Evolutionary conservation across 35 echinoderm and acorn worm genomes (phyloP).

Genomic region (Amphiura filiformis): DNA sequence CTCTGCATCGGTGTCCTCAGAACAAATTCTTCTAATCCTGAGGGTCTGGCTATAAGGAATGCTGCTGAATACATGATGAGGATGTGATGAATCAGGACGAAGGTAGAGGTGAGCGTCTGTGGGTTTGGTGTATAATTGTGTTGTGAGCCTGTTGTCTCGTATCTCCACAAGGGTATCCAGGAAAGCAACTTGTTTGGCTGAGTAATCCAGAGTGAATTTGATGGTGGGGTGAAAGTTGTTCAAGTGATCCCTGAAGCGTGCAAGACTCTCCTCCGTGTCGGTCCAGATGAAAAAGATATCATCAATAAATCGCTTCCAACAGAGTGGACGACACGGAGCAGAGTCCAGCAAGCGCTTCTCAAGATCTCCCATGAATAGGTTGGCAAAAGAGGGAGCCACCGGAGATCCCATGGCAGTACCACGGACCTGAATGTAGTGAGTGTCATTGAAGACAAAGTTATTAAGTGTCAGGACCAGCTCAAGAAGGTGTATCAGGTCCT

Average conservation of each 20-base stretch:
- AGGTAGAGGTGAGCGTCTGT: neutral
- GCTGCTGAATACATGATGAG: neutral
- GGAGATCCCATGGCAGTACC: slow-evolving; percentile 38
- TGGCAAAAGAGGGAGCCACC: slow-evolving; percentile 32
- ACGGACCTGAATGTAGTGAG: neutral
- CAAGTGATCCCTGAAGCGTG: slow-evolving; percentile 8
- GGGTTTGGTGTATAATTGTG: slow-evolving; percentile 24
- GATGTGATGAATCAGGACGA: neutral
- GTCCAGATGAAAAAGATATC: slow-evolving; percentile 47
- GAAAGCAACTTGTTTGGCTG: slow-evolving; percentile 2
- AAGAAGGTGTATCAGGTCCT: neutral
- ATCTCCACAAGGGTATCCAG: slow-evolving; percentile 13
- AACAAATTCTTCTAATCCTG: too few relatives aligned
- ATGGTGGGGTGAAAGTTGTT: slow-evolving; percentile 24
- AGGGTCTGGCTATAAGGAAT: too few relatives aligned
- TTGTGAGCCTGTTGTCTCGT: neutral
- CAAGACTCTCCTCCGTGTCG: neutral
- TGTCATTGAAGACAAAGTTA: slow-evolving; percentile 33
- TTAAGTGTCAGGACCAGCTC: neutral
- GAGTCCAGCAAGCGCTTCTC: neutral
- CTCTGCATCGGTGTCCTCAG: too few relatives aligned
- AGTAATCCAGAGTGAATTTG: slow-evolving; percentile 36
- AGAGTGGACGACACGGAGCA: slow-evolving; percentile 12
- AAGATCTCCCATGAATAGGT: slow-evolving; percentile 34
- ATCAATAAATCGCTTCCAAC: slow-evolving; percentile 34